Base-by-base conservation (phyloP, 2,888 invertebrate genomes). In the Athalia circularis region DNA sequence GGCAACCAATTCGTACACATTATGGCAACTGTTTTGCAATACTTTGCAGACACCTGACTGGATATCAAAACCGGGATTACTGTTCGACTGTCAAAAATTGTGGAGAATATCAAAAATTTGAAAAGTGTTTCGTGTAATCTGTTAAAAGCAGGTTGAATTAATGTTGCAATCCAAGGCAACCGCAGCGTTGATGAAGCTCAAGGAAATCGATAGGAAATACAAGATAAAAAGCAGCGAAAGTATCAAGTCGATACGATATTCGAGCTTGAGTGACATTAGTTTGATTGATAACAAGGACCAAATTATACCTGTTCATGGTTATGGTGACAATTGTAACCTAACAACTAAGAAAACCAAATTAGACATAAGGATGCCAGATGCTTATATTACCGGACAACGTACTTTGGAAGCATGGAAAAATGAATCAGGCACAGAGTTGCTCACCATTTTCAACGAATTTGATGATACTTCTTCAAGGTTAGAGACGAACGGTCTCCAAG, bases 151-250 rank as follows among this genome's bases (percentile, higher is more conserved):
- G 6, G 59, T 11, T 48, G 48, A 47, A 59, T 78, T 77, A 47
- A 88, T 87, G 87, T 82, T 85, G 75, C 79, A 79, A 4, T 88
- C 88, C 0, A 88, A 86, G 80, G 86, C 88, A 29, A 84, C 84
- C 1, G 87, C 85, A 4, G 88, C 85, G 57, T 80, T 89, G 52
- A 76, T 82, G 79, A 84, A 86, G 4, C 74, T 89, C 6, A 86
- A 86, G 54, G 87, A 89, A 80, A 88, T 89, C 29, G 88, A 89
- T 70, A 81, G 83, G 50, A 89, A 89, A 78, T 89, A 88, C 70
- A 88, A 84, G 77, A 77, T 80, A 4, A 85, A 84, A 64, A 45
- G 52, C 45, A 61, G 50, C n/a, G 76, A 79, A 76, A 54, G 79
- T 15, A 74, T 82, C 29, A 15, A 82, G 80, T 47, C 75, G 47